Base-by-base conservation (phyloP, 2,113 vertebrate genomes). In the Cottus gobio region DNA sequence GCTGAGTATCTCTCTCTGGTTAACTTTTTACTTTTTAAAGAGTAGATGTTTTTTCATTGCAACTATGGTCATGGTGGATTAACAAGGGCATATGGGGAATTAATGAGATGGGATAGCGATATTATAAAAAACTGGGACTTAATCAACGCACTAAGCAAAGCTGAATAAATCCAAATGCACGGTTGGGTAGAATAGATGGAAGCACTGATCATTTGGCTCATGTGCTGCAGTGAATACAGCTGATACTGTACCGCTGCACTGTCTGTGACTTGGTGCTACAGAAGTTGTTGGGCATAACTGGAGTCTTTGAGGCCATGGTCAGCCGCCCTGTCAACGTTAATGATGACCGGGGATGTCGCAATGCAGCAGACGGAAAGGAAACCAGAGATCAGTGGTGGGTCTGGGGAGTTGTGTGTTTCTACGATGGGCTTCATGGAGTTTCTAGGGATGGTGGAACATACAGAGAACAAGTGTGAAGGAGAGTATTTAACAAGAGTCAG, bases 311-410 rank as follows among this genome's bases (percentile, higher is more conserved):
- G 20, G 36, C 58, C 60, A 24, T 15, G 13, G 39, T 76, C 24
- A 79, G 77, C 63, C 39, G 61, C 28, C 10, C 60, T 71, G 58
- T 80, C 60, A 77, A 22, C 74, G 42, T 63, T 77, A 77, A 80
- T 77, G 77, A 73, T 82, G 4, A 34, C 75, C 48, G 24, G 26
- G 10, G 58, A 11, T 69, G 28, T 52, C 28, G 48, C 46, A 50
- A 57, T 50, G 44, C 70, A 26, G 9, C 22, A 22, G 11, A 37
- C 10, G 46, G 66, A 13, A 79, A 16, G 28, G 11, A 28, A 69
- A 62, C 22, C 30, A 3, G 16, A 66, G 52, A 66, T 26, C 12
- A 4, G 30, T 52, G 31, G 3, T 13, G 3, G n/a, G 50, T 28
- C 18, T 31, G 5, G 46, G 44, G 9, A 54, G 44, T 16, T 67